Conservation (phyloP, 1,140 invertebrate genomes). For the Hetaerina americana region DNA sequence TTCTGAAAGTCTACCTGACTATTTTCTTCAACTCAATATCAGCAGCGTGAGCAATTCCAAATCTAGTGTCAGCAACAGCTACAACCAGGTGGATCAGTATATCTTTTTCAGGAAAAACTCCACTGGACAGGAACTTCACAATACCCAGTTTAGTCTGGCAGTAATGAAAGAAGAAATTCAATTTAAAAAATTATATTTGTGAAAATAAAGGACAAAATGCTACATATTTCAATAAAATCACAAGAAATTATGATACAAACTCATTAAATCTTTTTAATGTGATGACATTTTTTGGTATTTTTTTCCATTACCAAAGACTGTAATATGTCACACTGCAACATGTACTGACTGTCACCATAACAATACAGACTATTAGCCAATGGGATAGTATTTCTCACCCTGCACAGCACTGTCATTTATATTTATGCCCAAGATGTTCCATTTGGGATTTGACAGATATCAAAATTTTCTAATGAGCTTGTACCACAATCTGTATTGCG, state of each 20-base stretch:
- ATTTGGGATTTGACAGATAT: too few relatives aligned
- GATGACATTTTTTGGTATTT: too few relatives aligned
- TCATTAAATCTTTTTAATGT: too few relatives aligned
- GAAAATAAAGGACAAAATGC: constrained; percentile 15
- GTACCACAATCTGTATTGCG: too few relatives aligned
- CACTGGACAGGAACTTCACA: constrained; percentile 65
- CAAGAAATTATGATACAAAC: neutral
- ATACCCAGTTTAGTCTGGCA: constrained; percentile 59
- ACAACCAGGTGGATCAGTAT: constrained; percentile 66
- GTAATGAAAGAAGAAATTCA: constrained; percentile 8
- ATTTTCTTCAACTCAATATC: constrained; percentile 61
- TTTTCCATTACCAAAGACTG: too few relatives aligned
- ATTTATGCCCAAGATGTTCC: too few relatives aligned
- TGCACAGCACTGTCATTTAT: too few relatives aligned
- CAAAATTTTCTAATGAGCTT: too few relatives aligned
- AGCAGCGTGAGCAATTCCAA: constrained; percentile 62
- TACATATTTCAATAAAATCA: neutral
- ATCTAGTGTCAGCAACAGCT: constrained; percentile 74
- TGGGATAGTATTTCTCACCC: too few relatives aligned
- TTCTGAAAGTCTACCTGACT: constrained; percentile 39
- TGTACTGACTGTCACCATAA: too few relatives aligned
- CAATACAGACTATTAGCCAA: too few relatives aligned
- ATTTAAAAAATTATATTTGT: neutral
- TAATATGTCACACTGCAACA: too few relatives aligned
- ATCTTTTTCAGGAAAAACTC: constrained; percentile 59